phyloP scores from a whole-genome alignment of 2,113 vertebrate genomes.

The Nettapus auritus region DNA sequence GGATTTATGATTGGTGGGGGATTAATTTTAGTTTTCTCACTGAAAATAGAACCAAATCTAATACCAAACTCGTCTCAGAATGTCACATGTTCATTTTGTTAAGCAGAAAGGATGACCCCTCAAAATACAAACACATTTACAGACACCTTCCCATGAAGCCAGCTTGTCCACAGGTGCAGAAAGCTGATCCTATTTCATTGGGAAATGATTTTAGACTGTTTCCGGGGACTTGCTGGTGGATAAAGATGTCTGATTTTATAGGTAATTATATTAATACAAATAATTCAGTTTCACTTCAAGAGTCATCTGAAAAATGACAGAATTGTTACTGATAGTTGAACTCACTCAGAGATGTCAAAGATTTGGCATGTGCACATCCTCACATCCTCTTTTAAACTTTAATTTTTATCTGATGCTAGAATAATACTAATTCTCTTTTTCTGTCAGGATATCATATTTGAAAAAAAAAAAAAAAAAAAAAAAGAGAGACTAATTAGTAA shows the following conservation, averaged over 20 bases:
- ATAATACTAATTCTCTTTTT: not conserved
- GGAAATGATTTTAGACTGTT: not conserved
- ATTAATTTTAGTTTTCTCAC: not conserved
- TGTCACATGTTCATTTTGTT: not conserved
- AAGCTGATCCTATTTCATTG: not conserved
- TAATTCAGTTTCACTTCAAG: not conserved
- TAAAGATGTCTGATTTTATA: not conserved
- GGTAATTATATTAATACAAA: not conserved
- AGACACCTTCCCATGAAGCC: not conserved
- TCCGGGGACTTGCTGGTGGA: not conserved
- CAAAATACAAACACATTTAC: not conserved
- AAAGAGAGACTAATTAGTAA: not conserved
- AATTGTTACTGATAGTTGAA: not conserved
- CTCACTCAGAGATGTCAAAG: not conserved
- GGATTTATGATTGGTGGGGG: accelerated
- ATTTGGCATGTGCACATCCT: not conserved
- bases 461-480: not conserved
- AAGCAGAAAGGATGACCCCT: not conserved
- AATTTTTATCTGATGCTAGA: not conserved
- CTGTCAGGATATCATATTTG: not conserved
- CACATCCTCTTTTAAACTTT: not conserved
- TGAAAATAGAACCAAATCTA: not conserved
- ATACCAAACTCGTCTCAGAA: not conserved
- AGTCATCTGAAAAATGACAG: not conserved
- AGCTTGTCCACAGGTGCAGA: not conserved